Conservation (phyloP, 2,797 vertebrate genomes). For the Mormyrops attenuatus region DNA sequence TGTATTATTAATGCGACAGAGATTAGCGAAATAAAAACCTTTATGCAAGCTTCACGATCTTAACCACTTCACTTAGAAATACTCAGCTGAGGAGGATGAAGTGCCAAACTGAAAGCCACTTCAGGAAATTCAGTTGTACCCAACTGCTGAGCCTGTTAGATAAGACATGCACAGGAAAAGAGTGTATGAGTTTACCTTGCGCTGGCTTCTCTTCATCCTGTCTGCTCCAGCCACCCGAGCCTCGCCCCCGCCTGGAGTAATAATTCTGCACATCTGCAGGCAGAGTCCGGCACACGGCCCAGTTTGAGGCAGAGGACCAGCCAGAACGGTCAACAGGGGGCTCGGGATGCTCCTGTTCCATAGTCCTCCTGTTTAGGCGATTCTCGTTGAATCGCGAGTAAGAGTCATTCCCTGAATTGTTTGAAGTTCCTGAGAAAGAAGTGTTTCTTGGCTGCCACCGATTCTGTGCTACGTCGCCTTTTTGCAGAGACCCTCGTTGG, state of each 20-base stretch:
- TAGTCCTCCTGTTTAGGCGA: constrained; percentile 71
- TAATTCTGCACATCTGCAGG: constrained; percentile 98
- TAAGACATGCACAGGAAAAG: not conserved
- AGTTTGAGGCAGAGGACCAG: constrained; percentile 95
- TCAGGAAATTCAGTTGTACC: not conserved
- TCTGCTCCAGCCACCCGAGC: constrained; percentile 71
- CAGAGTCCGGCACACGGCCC: constrained; percentile 89
- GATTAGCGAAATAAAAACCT: not conserved
- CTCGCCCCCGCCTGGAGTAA: constrained; percentile 85
- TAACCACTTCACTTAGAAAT: not conserved
- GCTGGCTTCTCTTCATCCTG: constrained; percentile 74
- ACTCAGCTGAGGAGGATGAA: not conserved
- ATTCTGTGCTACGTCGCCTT: constrained; percentile 69
- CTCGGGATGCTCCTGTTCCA: constrained; percentile 70
- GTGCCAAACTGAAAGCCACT: not conserved
- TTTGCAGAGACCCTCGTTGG: constrained; percentile 60
- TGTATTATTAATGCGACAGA: not conserved
- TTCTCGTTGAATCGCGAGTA: constrained; percentile 79
- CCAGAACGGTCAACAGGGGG: constrained; percentile 81
- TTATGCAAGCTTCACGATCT: not conserved
- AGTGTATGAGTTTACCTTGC: constrained; percentile 52
- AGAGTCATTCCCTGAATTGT: constrained; percentile 75
- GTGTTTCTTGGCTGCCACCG: constrained; percentile 75
- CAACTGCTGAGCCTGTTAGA: not conserved
- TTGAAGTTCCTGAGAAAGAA: constrained; percentile 80